Evolutionary conservation across 2,888 invertebrate species (phyloP).

Genomic region (Micoletzkya japonica): DNA sequence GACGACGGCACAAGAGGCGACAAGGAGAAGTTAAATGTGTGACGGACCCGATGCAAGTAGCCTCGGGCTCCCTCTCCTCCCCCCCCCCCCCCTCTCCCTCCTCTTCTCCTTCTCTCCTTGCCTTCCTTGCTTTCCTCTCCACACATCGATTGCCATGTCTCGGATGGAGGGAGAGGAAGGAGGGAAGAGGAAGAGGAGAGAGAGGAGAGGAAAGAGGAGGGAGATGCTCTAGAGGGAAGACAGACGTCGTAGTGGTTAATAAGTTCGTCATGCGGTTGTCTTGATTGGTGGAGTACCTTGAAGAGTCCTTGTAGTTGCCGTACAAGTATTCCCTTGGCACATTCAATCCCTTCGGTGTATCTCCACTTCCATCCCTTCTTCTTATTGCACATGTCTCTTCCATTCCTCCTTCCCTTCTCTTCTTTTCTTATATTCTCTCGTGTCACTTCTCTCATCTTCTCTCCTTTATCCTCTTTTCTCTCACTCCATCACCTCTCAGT

Average conservation of each 20-base stretch:
- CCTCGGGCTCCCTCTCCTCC: constrained; percentile 50
- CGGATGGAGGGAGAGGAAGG: background rate
- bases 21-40: too few species aligned
- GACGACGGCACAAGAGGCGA: too few species aligned
- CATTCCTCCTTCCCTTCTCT: constrained; percentile 15
- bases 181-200: too few species aligned
- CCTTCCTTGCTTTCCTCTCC: constrained; percentile 5
- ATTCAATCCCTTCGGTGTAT: too few species aligned
- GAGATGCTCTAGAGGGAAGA: too few species aligned
- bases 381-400: background rate
- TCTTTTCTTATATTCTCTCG: background rate
- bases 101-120: constrained; percentile 1
- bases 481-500: background rate
- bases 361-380: constrained; percentile 1
- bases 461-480: background rate
- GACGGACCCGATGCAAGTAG: background rate
- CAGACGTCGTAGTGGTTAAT: too few species aligned
- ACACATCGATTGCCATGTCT: constrained; percentile 1
- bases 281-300: too few species aligned
- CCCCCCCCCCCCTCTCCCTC: constrained; percentile 2
- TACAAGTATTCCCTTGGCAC: too few species aligned
- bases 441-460: background rate
- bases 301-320: too few species aligned
- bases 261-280: too few species aligned
- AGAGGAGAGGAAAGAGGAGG: too few species aligned